Evolutionary conservation across 1,140 invertebrate species (phyloP).

Genomic region (Sarcophaga peregrina): DNA sequence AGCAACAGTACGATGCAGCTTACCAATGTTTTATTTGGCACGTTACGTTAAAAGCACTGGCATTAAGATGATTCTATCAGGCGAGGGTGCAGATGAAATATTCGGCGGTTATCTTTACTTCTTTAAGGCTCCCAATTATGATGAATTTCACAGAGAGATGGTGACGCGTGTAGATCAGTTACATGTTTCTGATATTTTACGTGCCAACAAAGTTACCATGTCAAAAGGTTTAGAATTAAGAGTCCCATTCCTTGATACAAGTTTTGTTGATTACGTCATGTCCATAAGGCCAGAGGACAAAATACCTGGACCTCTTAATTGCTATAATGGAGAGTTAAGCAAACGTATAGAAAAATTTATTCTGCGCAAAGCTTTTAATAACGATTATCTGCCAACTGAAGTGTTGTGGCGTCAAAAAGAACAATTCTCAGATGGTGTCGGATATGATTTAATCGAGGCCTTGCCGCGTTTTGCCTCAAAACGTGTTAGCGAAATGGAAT

Average conservation of each 20-base stretch:
- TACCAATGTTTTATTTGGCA: constrained; percentile 80
- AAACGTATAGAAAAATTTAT: constrained; percentile 83
- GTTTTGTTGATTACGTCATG: constrained; percentile 83
- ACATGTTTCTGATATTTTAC: constrained; percentile 86
- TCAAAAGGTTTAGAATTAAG: constrained; percentile 85
- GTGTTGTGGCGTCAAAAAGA: constrained; percentile 95
- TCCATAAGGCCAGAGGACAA: constrained; percentile 75
- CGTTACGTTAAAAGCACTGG: constrained; percentile 74
- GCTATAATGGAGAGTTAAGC: constrained; percentile 46
- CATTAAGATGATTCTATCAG: constrained; percentile 81
- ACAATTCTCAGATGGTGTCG: constrained; percentile 90
- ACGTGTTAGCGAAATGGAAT: constrained; percentile 74
- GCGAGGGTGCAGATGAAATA: constrained; percentile 91
- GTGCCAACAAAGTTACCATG: constrained; percentile 87
- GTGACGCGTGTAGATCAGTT: constrained; percentile 72
- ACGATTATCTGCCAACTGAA: constrained; percentile 78
- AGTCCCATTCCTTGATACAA: constrained; percentile 88
- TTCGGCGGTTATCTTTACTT: constrained; percentile 93
- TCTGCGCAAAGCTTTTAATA: constrained; percentile 80
- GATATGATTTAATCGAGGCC: constrained; percentile 63
- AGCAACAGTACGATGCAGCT: constrained; percentile 87
- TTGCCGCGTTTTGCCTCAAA: constrained; percentile 70
- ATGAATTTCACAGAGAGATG: constrained; percentile 83
- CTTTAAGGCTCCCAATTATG: constrained; percentile 80
- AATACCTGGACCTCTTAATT: constrained; percentile 74